Conservation (phyloP, 2,113 vertebrate species). For the Epinephelus fuscoguttatus region DNA sequence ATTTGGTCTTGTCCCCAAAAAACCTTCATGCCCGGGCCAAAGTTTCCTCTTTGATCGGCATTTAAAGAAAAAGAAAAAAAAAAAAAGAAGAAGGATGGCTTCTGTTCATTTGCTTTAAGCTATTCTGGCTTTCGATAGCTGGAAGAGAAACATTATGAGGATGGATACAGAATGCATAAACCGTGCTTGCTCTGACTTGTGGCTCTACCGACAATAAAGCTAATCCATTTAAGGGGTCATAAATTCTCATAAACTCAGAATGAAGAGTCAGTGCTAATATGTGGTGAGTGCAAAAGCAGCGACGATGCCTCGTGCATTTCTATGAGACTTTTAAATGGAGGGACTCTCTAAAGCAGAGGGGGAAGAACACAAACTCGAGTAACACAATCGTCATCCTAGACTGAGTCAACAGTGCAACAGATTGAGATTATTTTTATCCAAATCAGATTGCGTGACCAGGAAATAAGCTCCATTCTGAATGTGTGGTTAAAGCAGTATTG, state of each 20-base stretch:
- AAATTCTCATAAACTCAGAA: constrained; percentile 54
- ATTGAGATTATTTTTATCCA: constrained; percentile 22
- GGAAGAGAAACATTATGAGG: constrained; percentile 28
- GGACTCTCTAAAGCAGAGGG: neutral
- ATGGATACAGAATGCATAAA: constrained; percentile 49
- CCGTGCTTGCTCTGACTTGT: constrained; percentile 27
- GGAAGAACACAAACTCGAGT: neutral
- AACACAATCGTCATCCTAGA: constrained; percentile 35
- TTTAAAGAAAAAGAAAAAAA: neutral
- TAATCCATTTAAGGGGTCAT: constrained; percentile 71
- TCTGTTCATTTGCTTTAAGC: constrained; percentile 40
- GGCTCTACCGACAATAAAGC: constrained; percentile 61
- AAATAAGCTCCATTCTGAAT: constrained; percentile 36
- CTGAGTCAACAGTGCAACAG: constrained; percentile 40
- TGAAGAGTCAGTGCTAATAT: constrained; percentile 53
- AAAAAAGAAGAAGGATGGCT: neutral
- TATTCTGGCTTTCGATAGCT: constrained; percentile 11
- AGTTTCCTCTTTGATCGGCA: constrained; percentile 48
- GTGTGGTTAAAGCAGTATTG: constrained; percentile 11
- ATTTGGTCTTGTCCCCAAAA: constrained; percentile 55
- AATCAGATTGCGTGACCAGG: constrained; percentile 22
- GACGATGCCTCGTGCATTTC: constrained; percentile 27
- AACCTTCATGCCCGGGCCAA: constrained; percentile 33
- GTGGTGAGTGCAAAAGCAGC: constrained; percentile 36
- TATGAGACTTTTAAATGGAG: constrained; percentile 30